Conservation (phyloP, 2,888 invertebrate genomes). For the Sipha maydis region DNA sequence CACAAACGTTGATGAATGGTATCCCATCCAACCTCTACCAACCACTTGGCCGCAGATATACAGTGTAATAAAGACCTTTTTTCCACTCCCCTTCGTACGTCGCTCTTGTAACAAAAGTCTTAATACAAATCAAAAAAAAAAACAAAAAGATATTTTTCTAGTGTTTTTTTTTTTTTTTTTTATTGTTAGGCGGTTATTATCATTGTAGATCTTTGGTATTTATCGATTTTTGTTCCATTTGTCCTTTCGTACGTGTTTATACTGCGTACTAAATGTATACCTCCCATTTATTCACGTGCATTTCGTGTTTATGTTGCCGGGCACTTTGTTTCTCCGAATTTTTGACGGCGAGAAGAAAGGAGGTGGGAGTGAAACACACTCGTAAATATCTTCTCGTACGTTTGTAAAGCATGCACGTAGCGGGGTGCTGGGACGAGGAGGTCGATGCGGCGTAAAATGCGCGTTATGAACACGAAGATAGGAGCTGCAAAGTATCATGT, state of each 20-base stretch:
- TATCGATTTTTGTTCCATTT: conserved; percentile 8
- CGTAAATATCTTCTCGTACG: conserved; percentile 53
- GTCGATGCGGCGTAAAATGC: conserved; percentile 29
- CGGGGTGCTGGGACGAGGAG: conserved; percentile 40
- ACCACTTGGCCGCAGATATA: not conserved
- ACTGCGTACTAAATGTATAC: not conserved
- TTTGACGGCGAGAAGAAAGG: not conserved
- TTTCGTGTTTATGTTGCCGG: not conserved
- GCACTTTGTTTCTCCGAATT: not conserved
- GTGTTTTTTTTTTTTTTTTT: not conserved
- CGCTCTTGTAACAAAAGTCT: conserved; percentile 2
- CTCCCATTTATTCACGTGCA: conserved; percentile 2
- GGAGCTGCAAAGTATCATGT: not conserved
- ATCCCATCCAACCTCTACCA: conserved; percentile 37
- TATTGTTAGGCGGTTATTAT: not conserved
- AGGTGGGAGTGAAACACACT: conserved; percentile 30
- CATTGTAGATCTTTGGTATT: too few relatives aligned
- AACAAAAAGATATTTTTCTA: conserved; percentile 29
- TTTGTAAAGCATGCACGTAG: conserved; percentile 52
- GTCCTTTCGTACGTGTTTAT: not conserved
- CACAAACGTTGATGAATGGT: conserved; percentile 57
- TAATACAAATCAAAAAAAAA: not conserved
- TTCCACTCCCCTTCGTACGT: not conserved
- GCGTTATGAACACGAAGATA: not conserved
- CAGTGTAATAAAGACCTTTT: conserved; percentile 38